Percentiles rank a stretch among this genome's conserved stretches.
Conservation (phyloP, 2,113 vertebrate species). For the Nibea coibor region DNA sequence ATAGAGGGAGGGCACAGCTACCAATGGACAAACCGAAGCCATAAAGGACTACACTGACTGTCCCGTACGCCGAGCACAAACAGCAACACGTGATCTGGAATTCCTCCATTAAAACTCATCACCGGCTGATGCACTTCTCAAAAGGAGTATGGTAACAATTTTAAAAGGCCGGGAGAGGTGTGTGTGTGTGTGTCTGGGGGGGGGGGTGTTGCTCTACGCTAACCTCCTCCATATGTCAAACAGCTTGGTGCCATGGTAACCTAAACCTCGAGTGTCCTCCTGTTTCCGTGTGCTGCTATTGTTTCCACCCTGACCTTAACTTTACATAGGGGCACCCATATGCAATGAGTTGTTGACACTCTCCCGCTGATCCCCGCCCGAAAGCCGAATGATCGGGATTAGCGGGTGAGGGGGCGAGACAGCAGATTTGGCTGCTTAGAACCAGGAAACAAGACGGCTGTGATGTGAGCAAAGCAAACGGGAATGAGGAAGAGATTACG, state of each 20-base stretch:
- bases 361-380: slow-evolving; percentile 44
- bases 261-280: slow-evolving; percentile 35
- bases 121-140: slow-evolving; percentile 11
- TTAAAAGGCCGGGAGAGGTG: background rate
- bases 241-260: slow-evolving; percentile 55
- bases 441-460: slow-evolving; percentile 50
- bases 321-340: slow-evolving; percentile 43
- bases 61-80: background rate
- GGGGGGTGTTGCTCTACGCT: background rate
- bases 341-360: slow-evolving; percentile 52
- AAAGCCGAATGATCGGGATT: slow-evolving; percentile 63
- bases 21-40: slow-evolving; percentile 25
- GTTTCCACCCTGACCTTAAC: slow-evolving; percentile 55
- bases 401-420: slow-evolving; percentile 42
- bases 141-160: slow-evolving; percentile 4
- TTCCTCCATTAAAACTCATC: background rate
- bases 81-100: background rate
- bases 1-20: slow-evolving; percentile 1
- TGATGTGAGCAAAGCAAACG: slow-evolving; percentile 47
- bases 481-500: slow-evolving; percentile 56
- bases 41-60: slow-evolving; percentile 15
- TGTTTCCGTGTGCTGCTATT: slow-evolving; percentile 29
- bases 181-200: too few relatives aligned
- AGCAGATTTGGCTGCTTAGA: slow-evolving; percentile 44
- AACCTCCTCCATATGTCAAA: slow-evolving; percentile 39